Percentiles rank a stretch among this genome's conserved stretches.
phyloP scores from a whole-genome alignment of 2,797 vertebrate genomes.

The Lophius americanus region DNA sequence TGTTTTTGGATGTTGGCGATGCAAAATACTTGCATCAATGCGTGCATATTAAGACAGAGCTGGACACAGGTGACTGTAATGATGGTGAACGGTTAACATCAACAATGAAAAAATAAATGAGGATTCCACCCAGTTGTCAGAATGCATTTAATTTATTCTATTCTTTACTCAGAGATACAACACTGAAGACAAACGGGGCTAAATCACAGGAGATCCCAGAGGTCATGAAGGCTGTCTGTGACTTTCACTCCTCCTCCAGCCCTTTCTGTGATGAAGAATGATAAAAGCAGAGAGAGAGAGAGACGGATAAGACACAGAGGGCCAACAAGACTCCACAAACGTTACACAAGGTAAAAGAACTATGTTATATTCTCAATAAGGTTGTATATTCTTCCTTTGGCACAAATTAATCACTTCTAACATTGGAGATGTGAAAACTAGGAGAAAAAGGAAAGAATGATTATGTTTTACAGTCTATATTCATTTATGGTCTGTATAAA shows the following conservation, averaged over 20 bases:
- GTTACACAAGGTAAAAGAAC: neutral
- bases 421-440: neutral
- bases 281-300: conserved; percentile 44
- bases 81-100: too few species aligned
- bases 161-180: conserved; percentile 41
- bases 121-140: conserved; percentile 32
- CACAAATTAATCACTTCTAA: neutral
- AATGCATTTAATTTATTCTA: conserved; percentile 78
- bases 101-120: conserved; percentile 32
- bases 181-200: conserved; percentile 44
- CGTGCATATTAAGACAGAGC: too few species aligned
- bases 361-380: neutral
- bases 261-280: conserved; percentile 75
- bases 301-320: conserved; percentile 37
- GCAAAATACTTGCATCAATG: too few species aligned
- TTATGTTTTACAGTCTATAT: neutral
- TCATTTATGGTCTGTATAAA: neutral
- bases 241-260: conserved; percentile 80
- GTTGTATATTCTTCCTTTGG: neutral
- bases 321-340: conserved; percentile 26
- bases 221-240: conserved; percentile 48
- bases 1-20: too few species aligned
- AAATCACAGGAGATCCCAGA: conserved; percentile 51
- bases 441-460: neutral
- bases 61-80: too few species aligned